Evolutionary conservation across 1,140 invertebrate genomes (phyloP).

Genomic region (Microvelia longipes): DNA sequence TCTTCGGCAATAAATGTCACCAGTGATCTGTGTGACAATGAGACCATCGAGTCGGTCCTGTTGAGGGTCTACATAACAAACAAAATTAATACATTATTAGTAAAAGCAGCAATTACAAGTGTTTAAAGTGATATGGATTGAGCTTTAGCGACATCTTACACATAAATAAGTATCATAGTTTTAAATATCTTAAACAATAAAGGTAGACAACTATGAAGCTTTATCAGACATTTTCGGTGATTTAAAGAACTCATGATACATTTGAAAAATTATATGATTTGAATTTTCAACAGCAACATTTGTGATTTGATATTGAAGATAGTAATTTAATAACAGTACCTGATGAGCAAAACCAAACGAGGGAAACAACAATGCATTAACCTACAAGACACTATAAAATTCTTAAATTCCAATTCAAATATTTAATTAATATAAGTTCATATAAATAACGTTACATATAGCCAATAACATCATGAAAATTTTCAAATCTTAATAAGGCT

Average conservation of each 20-base stretch:
- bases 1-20: slow-evolving; percentile 64
- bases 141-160: neutral
- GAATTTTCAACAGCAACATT: too few species aligned
- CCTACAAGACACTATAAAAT: too few species aligned
- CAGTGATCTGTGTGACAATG: slow-evolving; percentile 61
- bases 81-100: slow-evolving; percentile 14
- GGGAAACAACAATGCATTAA: too few species aligned
- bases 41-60: slow-evolving; percentile 70
- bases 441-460: too few species aligned
- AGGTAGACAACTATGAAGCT: neutral
- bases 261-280: too few species aligned
- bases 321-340: too few species aligned
- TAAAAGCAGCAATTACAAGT: slow-evolving; percentile 7
- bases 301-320: too few species aligned
- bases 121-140: slow-evolving; percentile 6
- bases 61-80: slow-evolving; percentile 37
- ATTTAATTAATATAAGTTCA: too few species aligned
- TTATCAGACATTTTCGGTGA: neutral
- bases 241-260: neutral
- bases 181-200: neutral
- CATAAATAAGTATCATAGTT: neutral
- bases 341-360: too few species aligned
- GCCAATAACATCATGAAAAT: too few species aligned
- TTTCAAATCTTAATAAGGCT: too few species aligned
- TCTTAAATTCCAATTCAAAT: too few species aligned